Evolutionary conservation across 1,140 invertebrate species (phyloP), one percentile per base, ranked within the genome.

Genomic region (Drosophila varians): DNA sequence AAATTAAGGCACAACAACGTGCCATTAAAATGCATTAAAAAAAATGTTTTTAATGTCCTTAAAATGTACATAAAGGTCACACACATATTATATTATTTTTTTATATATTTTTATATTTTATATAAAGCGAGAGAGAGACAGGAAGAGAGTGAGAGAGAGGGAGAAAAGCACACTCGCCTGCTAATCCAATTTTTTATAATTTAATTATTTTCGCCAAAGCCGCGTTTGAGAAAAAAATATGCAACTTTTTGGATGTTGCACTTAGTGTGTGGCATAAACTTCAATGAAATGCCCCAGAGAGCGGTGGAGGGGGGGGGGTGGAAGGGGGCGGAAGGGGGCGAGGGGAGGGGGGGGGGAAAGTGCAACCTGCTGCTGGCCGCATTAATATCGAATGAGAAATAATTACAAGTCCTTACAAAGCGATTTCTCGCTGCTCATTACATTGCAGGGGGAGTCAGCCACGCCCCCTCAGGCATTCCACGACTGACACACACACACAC

Each of bases 101-200:
- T 14, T 73, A 72, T 25, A 52, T 52, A 58, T 60, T 31, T 31
- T 31, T 8, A 42, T 34, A 28, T 60, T 54, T 18, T 0, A 43
- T 28, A 62, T 42, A 52, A 34, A 43, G n/a, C n/a, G n/a, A n/a
- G n/a, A n/a, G n/a, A n/a, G n/a, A n/a, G n/a, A n/a, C n/a, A n/a
- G n/a, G n/a, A n/a, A n/a, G n/a, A n/a, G n/a, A n/a, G n/a, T n/a
- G n/a, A n/a, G n/a, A n/a, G n/a, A 51, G 58, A 52, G 34, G 4
- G n/a, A 47, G 60, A 55, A 46, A 58, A 66, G 31, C 46, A 38
- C 28, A 28, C 19, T 14, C 7, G 36, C 18, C 53, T 54, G 71
- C 72, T 83, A 83, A 83, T 83, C 70, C 78, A 77, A 83, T 83
- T 83, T 83, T 70, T 77, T 70, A 83, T 83, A 83, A 83, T 83